phyloP scores from a whole-genome alignment of 23 tunicate species.

The Styela clava region DNA sequence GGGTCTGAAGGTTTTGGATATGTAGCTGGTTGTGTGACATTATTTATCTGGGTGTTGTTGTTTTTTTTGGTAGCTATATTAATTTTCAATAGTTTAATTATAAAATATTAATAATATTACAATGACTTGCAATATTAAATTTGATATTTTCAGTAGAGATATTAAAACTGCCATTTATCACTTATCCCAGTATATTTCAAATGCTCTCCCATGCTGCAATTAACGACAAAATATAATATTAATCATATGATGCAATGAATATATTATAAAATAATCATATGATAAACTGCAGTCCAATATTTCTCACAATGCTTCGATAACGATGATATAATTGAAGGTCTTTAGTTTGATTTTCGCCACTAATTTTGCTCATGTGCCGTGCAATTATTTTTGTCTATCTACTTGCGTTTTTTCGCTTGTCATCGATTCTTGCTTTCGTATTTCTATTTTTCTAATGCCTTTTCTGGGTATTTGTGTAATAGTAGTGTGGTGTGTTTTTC shows the following conservation, averaged over 20 bases:
- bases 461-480: not conserved
- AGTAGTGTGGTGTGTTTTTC: slow-evolving; percentile 3
- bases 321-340: not conserved
- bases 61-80: too few relatives aligned
- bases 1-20: too few relatives aligned
- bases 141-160: not conserved
- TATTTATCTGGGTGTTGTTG: too few relatives aligned
- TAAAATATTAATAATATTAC: too few relatives aligned
- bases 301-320: too few relatives aligned
- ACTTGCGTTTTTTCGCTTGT: not conserved
- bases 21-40: too few relatives aligned
- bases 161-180: not conserved
- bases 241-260: not conserved
- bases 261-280: too few relatives aligned
- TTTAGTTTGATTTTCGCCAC: not conserved
- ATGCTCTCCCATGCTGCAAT: not conserved
- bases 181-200: not conserved
- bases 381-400: not conserved
- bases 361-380: not conserved
- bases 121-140: not conserved
- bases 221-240: not conserved
- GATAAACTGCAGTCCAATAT: too few relatives aligned
- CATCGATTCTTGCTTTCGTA: not conserved
- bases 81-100: too few relatives aligned
- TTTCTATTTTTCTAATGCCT: not conserved